Conservation (phyloP, 2,797 vertebrate species). For the Enoplosus armatus region DNA sequence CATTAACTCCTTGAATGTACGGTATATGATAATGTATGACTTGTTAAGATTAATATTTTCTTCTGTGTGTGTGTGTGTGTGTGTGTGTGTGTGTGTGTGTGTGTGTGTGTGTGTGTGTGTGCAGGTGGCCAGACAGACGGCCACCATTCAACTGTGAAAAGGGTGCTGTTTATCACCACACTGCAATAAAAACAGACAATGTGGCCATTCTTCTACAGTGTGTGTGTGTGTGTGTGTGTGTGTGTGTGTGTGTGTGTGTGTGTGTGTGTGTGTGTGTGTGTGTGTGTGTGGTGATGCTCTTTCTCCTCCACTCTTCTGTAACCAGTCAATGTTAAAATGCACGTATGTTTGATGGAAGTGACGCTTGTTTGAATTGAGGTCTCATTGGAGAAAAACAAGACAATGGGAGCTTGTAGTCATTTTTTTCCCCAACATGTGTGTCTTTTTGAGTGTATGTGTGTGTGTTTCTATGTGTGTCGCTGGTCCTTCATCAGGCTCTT, state of each 20-base stretch:
- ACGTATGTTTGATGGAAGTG: slow-evolving; percentile 35
- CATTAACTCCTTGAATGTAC: slow-evolving; percentile 15
- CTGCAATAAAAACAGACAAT: slow-evolving; percentile 78
- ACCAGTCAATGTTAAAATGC: not conserved
- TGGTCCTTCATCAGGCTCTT: slow-evolving; percentile 82
- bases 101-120: not conserved
- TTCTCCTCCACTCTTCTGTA: slow-evolving; percentile 8
- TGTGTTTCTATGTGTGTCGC: slow-evolving; percentile 45
- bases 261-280: slow-evolving; percentile 19
- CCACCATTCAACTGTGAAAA: slow-evolving; percentile 72
- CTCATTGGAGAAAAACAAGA: slow-evolving; percentile 22
- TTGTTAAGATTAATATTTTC: slow-evolving; percentile 2
- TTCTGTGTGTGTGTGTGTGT: slow-evolving; percentile 25
- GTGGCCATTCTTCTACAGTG: slow-evolving; percentile 59
- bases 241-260: slow-evolving; percentile 19
- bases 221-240: slow-evolving; percentile 9
- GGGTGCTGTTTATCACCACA: slow-evolving; percentile 70
- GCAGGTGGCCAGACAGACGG: slow-evolving; percentile 46
- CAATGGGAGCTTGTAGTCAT: slow-evolving; percentile 26
- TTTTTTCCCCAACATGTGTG: slow-evolving; percentile 5
- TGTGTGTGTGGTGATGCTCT: not conserved
- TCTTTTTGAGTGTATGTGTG: slow-evolving; percentile 12
- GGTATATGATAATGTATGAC: not conserved
- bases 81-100: slow-evolving; percentile 1
- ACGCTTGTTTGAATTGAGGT: slow-evolving; percentile 32